A percentile compares a stretch with the other conserved stretches of the same genome.
Evolutionary conservation across 1,140 invertebrate species (phyloP).

Genomic region (Kradibia gibbosae): DNA sequence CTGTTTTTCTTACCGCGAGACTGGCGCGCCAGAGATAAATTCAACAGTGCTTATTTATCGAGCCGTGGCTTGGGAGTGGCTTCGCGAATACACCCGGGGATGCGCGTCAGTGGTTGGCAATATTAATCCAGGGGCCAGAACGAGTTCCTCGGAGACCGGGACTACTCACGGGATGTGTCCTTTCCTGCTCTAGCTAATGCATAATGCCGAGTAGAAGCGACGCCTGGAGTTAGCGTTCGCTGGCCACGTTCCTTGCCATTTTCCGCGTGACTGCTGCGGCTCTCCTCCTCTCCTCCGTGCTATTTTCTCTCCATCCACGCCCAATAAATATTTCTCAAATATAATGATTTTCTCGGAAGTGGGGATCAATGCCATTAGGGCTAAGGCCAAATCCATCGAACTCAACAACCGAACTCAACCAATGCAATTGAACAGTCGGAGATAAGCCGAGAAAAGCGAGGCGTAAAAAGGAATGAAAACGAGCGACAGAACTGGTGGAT

Average conservation of each 20-base stretch:
- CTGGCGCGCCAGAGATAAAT: slow-evolving; percentile 2
- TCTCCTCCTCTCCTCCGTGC: not conserved
- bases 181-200: not conserved
- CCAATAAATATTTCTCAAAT: not conserved
- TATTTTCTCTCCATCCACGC: no score
- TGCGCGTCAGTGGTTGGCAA: slow-evolving; percentile 4
- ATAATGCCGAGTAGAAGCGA: not conserved
- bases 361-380: not conserved
- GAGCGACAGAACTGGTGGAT: no score
- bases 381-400: not conserved
- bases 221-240: not conserved
- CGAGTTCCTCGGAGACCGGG: slow-evolving; percentile 17
- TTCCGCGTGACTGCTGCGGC: not conserved
- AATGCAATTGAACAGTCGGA: not conserved
- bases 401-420: no score
- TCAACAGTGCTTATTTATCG: slow-evolving; percentile 21
- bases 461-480: not conserved
- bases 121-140: not conserved
- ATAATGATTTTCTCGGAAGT: not conserved
- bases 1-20: not conserved
- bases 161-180: not conserved
- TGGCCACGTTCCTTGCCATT: not conserved
- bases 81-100: not conserved
- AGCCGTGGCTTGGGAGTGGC: slow-evolving; percentile 2
- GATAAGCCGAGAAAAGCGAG: not conserved